phyloP scores from a whole-genome alignment of 2,888 invertebrate species.

The Erpobdella octoculata region DNA sequence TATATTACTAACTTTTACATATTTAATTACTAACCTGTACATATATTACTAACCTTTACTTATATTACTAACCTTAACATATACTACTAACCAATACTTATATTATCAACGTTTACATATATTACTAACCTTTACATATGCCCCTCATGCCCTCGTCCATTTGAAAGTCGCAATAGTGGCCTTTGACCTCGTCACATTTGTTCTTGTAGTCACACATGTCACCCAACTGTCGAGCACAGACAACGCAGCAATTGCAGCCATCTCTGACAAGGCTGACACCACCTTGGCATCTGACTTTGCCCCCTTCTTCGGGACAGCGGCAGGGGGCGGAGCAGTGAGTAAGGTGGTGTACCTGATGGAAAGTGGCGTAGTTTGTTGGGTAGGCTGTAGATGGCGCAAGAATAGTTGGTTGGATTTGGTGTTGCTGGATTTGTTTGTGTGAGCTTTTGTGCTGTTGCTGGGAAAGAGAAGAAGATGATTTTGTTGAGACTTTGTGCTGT shows the following conservation, averaged over 20 bases:
- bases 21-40: too few relatives aligned
- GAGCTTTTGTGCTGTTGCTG: too few relatives aligned
- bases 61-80: too few relatives aligned
- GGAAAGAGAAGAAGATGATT: too few relatives aligned
- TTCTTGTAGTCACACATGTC: slow-evolving; percentile 57
- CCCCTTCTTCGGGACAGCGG: slow-evolving; percentile 30
- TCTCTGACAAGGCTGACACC: slow-evolving; percentile 54
- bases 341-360: not conserved
- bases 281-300: slow-evolving; percentile 46
- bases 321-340: slow-evolving; percentile 27
- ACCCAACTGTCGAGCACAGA: slow-evolving; percentile 57
- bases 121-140: slow-evolving; percentile 36
- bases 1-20: too few relatives aligned
- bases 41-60: too few relatives aligned
- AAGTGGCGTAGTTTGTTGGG: not conserved
- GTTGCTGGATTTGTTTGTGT: not conserved
- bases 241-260: slow-evolving; percentile 58
- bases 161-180: slow-evolving; percentile 56
- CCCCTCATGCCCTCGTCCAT: slow-evolving; percentile 30
- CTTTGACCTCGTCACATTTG: slow-evolving; percentile 56
- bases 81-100: too few relatives aligned
- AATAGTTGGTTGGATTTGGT: too few relatives aligned
- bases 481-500: too few relatives aligned
- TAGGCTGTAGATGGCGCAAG: too few relatives aligned
- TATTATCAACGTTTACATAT: too few relatives aligned